These are phyloP conservation scores for Artemia sp. DNA, from an alignment of 2,888 invertebrate genomes.

Conservation along the genomic window DNA sequence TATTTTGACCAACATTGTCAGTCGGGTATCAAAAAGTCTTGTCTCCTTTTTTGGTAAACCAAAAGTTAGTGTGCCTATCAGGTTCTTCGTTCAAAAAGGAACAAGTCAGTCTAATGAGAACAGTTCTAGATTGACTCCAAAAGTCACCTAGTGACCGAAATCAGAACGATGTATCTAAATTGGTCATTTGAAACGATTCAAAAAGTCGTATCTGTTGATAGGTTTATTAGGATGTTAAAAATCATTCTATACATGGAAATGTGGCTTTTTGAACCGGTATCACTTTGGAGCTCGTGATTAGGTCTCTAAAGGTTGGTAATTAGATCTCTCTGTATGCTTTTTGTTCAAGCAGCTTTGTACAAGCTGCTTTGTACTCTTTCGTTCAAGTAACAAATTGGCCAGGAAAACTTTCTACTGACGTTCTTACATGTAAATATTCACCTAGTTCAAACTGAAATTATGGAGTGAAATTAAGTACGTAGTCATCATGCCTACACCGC, in stretches of 20 bases:
- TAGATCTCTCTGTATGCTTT: neutral
- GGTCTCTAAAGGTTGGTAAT: neutral
- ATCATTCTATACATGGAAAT: too few species aligned
- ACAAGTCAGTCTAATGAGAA: neutral
- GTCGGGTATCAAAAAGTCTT: conserved; percentile 1
- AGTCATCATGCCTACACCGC: too few species aligned
- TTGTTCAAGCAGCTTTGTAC: too few species aligned
- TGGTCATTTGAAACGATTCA: too few species aligned
- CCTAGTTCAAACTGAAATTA: too few species aligned
- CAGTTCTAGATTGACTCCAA: neutral
- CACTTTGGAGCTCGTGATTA: too few species aligned
- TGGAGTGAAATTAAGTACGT: too few species aligned
- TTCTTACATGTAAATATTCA: too few species aligned
- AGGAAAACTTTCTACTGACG: neutral
- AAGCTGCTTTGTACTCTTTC: neutral
- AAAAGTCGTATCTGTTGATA: too few species aligned
- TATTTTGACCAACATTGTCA: neutral
- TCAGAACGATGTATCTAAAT: neutral
- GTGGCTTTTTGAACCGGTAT: too few species aligned
- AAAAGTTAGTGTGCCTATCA: neutral
- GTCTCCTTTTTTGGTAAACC: neutral
- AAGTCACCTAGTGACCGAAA: neutral
- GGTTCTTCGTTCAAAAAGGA: neutral
- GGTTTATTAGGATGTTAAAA: too few species aligned
- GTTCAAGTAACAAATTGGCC: neutral